Percentiles rank a stretch among this genome's conserved stretches.
These are phyloP conservation scores for Cebidichthys violaceus DNA, from an alignment of 2,113 vertebrate species.

Conservation along the genomic window DNA sequence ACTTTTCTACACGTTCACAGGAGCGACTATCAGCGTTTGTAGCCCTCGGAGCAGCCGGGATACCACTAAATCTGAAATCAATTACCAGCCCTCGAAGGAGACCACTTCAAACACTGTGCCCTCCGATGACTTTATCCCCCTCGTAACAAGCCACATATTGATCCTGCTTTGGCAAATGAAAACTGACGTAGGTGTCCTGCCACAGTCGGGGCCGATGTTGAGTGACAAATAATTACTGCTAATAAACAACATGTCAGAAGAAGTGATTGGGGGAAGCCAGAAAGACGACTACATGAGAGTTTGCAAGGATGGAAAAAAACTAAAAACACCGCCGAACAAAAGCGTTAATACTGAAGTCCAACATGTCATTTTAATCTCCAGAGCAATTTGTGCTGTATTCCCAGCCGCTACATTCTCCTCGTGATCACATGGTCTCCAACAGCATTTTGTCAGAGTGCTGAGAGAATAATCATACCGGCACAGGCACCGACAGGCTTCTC, in stretches of 20 bases:
- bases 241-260: slow-evolving; percentile 56
- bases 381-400: not conserved
- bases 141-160: slow-evolving; percentile 68
- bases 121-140: slow-evolving; percentile 69
- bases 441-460: slow-evolving; percentile 48
- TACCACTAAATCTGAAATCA: slow-evolving; percentile 75
- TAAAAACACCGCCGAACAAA: not conserved
- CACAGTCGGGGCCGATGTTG: slow-evolving; percentile 36
- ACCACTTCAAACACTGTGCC: slow-evolving; percentile 68
- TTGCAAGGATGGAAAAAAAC: not conserved
- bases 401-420: slow-evolving; percentile 12
- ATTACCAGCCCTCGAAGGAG: slow-evolving; percentile 66
- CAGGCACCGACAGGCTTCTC: slow-evolving; percentile 43
- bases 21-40: slow-evolving; percentile 30
- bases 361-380: not conserved
- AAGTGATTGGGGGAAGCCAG: slow-evolving; percentile 24
- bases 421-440: slow-evolving; percentile 38
- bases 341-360: not conserved
- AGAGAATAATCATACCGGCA: slow-evolving; percentile 52
- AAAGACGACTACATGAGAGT: not conserved
- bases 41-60: slow-evolving; percentile 44
- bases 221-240: slow-evolving; percentile 69
- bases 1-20: slow-evolving; percentile 43
- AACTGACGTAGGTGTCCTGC: slow-evolving; percentile 59
- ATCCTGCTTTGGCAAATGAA: slow-evolving; percentile 72